Conservation (phyloP, 2,113 vertebrate species). For the Podarcis cretensis region DNA sequence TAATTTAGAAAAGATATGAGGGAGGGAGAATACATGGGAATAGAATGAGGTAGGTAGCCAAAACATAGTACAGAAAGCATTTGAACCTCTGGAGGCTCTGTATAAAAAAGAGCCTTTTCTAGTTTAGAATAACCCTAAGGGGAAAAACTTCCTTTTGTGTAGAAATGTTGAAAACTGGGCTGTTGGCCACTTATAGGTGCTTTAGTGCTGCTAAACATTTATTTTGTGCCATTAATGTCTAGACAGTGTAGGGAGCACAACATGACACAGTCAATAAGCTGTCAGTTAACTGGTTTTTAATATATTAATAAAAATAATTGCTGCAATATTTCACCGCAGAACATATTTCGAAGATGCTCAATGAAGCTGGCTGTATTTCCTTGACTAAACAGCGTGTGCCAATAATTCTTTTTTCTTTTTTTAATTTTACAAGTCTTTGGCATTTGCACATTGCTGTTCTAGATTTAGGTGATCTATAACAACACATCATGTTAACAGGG, state of each 20-base stretch:
- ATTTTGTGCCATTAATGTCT: neutral
- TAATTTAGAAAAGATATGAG: neutral
- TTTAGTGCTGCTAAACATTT: neutral
- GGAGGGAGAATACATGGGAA: neutral
- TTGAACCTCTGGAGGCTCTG: neutral
- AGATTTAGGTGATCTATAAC: neutral
- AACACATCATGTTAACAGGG: neutral
- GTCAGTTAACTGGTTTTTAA: neutral
- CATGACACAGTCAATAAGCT: neutral
- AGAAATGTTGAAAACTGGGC: neutral
- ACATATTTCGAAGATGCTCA: neutral
- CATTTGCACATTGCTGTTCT: neutral
- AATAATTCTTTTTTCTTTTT: neutral
- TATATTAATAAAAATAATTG: neutral
- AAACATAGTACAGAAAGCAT: neutral
- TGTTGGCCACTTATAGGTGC: neutral
- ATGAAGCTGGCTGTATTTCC: neutral
- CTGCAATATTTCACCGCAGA: neutral
- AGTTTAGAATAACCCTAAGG: neutral
- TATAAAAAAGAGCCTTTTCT: neutral
- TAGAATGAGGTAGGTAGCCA: neutral
- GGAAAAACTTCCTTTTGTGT: neutral
- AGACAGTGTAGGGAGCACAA: neutral
- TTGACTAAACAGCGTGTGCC: neutral
- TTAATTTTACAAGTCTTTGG: neutral